These are phyloP conservation scores for Trilocha varians DNA, from an alignment of 2,888 invertebrate genomes.

Conservation along the genomic window DNA sequence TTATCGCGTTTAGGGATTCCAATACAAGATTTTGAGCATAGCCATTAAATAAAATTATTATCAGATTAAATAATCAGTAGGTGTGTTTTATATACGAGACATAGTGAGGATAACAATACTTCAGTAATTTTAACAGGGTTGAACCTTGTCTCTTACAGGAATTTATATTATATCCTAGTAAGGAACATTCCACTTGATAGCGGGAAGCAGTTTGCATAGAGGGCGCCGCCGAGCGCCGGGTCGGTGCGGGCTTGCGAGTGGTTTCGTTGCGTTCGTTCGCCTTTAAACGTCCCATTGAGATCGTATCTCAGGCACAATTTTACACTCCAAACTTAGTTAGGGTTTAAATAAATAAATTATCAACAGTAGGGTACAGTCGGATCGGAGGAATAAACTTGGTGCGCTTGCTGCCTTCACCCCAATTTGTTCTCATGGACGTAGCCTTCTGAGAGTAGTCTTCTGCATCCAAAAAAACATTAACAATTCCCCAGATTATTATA, in stretches of 20 bases:
- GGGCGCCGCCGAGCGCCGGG: constrained; percentile 10
- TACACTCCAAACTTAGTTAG: constrained; percentile 64
- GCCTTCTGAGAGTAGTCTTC: too few relatives aligned
- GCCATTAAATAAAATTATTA: constrained; percentile 34
- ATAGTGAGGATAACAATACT: constrained; percentile 40
- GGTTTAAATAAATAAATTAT: constrained; percentile 53
- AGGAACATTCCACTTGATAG: constrained; percentile 27
- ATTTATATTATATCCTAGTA: constrained; percentile 40
- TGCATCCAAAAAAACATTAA: too few relatives aligned
- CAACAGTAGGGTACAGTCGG: constrained; percentile 51
- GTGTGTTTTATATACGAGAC: constrained; percentile 48
- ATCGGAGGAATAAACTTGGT: background rate
- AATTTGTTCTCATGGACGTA: too few relatives aligned
- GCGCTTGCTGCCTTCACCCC: background rate
- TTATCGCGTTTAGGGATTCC: constrained; percentile 44
- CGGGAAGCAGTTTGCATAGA: background rate
- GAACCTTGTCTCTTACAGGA: constrained; percentile 49
- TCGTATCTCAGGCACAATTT: constrained; percentile 66
- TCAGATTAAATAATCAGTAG: constrained; percentile 41
- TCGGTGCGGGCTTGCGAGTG: constrained; percentile 19
- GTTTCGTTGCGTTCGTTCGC: constrained; percentile 37
- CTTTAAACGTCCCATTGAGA: constrained; percentile 49
- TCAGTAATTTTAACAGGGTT: constrained; percentile 44
- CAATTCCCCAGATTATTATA: too few relatives aligned
- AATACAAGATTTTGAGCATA: constrained; percentile 36